These are phyloP conservation scores for Leptonema lineaticorne DNA, from an alignment of 1,140 invertebrate genomes.

Conservation along the genomic window DNA sequence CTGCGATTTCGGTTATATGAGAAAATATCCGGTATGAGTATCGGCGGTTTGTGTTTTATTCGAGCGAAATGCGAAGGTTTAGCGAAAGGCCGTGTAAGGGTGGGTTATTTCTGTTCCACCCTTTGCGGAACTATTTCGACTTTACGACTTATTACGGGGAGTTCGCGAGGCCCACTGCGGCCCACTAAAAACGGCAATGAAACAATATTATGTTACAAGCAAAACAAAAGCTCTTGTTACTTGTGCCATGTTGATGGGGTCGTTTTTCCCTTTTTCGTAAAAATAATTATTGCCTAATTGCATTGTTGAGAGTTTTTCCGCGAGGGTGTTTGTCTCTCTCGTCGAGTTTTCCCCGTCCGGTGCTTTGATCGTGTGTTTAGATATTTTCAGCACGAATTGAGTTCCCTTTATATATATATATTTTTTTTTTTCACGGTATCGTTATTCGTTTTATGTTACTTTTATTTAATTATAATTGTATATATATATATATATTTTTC, in stretches of 20 bases:
- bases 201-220: constrained; percentile 12
- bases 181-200: constrained; percentile 28
- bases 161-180: background rate
- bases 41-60: background rate
- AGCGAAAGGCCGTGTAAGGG: background rate
- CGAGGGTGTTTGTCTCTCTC: background rate
- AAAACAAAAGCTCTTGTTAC: background rate
- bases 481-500: too few relatives aligned
- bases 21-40: background rate
- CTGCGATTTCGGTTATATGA: background rate
- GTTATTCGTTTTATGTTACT: too few relatives aligned
- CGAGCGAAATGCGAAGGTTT: background rate
- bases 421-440: too few relatives aligned
- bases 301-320: background rate
- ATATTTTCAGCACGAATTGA: too few relatives aligned
- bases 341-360: too few relatives aligned
- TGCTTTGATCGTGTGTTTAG: too few relatives aligned
- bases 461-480: too few relatives aligned
- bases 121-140: constrained; percentile 15
- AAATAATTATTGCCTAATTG: constrained; percentile 7
- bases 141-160: constrained; percentile 27
- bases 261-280: background rate
- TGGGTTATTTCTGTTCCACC: constrained; percentile 2
- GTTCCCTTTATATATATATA: too few relatives aligned
- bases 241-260: too few relatives aligned